Evolutionary conservation across 2,888 invertebrate species (phyloP), one percentile per base, ranked within the genome.

Genomic region (Mesorhabditis spiculigera): DNA sequence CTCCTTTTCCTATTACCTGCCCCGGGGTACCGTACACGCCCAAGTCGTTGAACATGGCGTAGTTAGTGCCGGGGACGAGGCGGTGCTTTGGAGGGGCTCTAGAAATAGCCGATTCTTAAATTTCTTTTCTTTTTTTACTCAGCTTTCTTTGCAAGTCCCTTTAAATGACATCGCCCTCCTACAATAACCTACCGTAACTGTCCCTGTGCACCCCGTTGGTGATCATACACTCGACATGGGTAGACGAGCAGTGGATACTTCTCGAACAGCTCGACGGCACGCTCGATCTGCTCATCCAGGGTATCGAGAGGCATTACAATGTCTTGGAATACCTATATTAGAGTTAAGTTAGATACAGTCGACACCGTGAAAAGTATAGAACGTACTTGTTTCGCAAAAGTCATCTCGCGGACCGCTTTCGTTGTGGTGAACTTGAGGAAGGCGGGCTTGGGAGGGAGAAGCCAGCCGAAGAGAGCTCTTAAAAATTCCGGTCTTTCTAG

Each of bases 381-480:
- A 45, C 43, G 61, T 41, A 71, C 82, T 87, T 91, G 91, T 80
- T 90, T 90, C 0, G 91, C 90, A 81, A 91, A 91, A 0, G 91
- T 91, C 85, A 90, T 91, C 0, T 90, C 90, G 72, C 91, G 85
- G 0, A 91, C 88, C 8, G 90, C 90, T 0, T 90, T 90, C 0
- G 91, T 91, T 0, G 91, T 91, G 0, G 91, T 90, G 86, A 90
- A 91, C 82, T 91, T 91, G n/a, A 91, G 84, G 82, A 91, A 91
- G 0, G 91, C 91, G 4, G 91, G 90, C 82, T 91, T 91, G 0
- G 91, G 91, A 0, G 91, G 91, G 44, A 91, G 82, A 0, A 91
- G 85, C 91, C 91, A 91, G 0, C 91, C 91, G 78, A 91, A 90
- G 0, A 91, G 77, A 4, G 71, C 71, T 66, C 76, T 71, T 45